Conservation (phyloP, 2,797 vertebrate genomes). For the Percopsis omiscomaycus region DNA sequence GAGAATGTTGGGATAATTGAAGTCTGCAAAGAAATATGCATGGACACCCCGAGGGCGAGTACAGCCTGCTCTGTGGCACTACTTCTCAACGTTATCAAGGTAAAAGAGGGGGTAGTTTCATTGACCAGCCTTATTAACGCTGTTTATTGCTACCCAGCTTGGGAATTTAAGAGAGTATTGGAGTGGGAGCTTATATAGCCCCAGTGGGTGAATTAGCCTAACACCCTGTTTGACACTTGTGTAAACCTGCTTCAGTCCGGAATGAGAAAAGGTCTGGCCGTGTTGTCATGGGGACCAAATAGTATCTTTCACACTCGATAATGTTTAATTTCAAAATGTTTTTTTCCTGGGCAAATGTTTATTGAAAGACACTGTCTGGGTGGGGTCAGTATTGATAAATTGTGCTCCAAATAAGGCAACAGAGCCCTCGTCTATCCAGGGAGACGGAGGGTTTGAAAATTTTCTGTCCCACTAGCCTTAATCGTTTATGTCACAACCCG, state of each 20-base stretch:
- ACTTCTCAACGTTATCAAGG: conserved; percentile 73
- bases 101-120: conserved; percentile 67
- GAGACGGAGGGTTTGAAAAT: conserved; percentile 50
- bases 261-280: conserved; percentile 32
- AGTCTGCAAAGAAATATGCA: conserved; percentile 74
- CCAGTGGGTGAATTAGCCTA: conserved; percentile 36
- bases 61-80: conserved; percentile 68
- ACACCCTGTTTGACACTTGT: conserved; percentile 44
- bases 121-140: conserved; percentile 68
- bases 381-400: conserved; percentile 38
- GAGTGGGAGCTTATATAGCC: conserved; percentile 34
- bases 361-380: conserved; percentile 38
- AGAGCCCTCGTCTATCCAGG: conserved; percentile 31
- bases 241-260: conserved; percentile 37
- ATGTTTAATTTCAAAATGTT: conserved; percentile 39
- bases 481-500: conserved; percentile 64
- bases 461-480: conserved; percentile 61
- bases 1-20: conserved; percentile 79
- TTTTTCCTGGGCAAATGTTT: conserved; percentile 36
- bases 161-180: conserved; percentile 50
- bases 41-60: conserved; percentile 65
- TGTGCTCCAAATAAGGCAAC: conserved; percentile 18
- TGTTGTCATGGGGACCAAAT: conserved; percentile 18
- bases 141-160: conserved; percentile 73
- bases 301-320: conserved; percentile 34